Evolutionary conservation across 2,113 vertebrate genomes (phyloP), one percentile per base, ranked within the genome.

Genomic region (Haliaeetus leucogaster): DNA sequence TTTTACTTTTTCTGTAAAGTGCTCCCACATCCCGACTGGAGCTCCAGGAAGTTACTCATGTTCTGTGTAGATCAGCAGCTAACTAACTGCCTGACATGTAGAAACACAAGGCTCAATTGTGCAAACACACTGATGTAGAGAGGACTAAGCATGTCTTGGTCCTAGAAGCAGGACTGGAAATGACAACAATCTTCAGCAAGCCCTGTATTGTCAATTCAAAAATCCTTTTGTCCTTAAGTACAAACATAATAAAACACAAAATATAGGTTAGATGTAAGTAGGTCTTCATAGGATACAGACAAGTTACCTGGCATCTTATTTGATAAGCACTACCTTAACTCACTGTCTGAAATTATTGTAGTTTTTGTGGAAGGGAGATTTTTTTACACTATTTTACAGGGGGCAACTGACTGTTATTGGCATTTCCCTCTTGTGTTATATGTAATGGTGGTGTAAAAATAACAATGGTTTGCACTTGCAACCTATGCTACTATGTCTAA

Each of bases 11-110:
- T 25, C 25, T 27, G 15, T 36, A 8, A 58, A 80, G 30, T 13
- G 30, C 55, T 71, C 26, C 56, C 17, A 42, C 22, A 38, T 77
- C 58, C 42, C 2, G 0, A 9, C 0, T 62, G 42, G 53, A n/a
- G 30, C 29, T 50, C 14, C 72, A 62, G 52, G 9, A 65, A 59
- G 20, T n/a, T 66, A 45, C 0, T n/a, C 13, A 4, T 15, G 16
- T 17, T 68, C 59, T 43, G 14, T 38, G 9, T 17, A 32, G 30
- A 63, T 20, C 66, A 53, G 48, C 55, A 70, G 72, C 27, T 65
- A 59, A 30, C 62, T 70, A 32, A 9, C 30, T 27, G 55, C 13
- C 10, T 18, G 16, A 16, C 7, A 3, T 2, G 29, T 5, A 58
- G n/a, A 62, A 83, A 73, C 19, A 34, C 0, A 16, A 14, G 21